phyloP scores from a whole-genome alignment of 2,797 vertebrate genomes.

The Tinamus major region DNA sequence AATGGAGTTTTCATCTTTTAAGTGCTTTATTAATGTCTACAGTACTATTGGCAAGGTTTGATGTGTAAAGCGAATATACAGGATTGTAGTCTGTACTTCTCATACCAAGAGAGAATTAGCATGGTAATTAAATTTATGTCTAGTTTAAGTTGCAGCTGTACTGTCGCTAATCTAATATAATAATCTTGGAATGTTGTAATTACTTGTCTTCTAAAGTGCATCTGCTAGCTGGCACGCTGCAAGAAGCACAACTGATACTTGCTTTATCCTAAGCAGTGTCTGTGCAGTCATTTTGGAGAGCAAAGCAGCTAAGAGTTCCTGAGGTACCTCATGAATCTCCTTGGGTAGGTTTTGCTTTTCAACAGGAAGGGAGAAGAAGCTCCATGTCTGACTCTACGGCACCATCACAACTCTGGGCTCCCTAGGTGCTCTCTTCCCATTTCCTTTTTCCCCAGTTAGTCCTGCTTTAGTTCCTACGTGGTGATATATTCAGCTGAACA shows the following conservation, averaged over 20 bases:
- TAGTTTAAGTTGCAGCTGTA: background rate
- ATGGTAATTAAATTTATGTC: constrained; percentile 4
- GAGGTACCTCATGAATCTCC: background rate
- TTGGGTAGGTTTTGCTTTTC: background rate
- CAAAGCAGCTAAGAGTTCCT: background rate
- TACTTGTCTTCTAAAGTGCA: constrained; percentile 22
- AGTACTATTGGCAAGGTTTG: background rate
- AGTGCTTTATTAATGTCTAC: background rate
- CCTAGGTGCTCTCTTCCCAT: background rate
- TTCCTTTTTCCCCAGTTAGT: background rate
- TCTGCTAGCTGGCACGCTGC: background rate
- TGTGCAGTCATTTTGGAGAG: background rate
- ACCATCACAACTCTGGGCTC: background rate
- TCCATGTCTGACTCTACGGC: background rate
- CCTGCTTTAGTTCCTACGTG: background rate
- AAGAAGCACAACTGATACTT: constrained; percentile 1
- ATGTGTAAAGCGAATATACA: constrained; percentile 7
- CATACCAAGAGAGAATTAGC: constrained; percentile 40
- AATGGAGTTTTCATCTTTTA: background rate
- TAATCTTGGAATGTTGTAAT: constrained; percentile 25
- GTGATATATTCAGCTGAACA: background rate
- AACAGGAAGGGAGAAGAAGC: background rate
- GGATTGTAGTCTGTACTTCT: background rate
- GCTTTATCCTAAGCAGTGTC: background rate
- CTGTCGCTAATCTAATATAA: constrained; percentile 24